These are phyloP conservation scores for Crenuchus spilurus DNA, from an alignment of 2,797 vertebrate genomes.

Conservation along the genomic window DNA sequence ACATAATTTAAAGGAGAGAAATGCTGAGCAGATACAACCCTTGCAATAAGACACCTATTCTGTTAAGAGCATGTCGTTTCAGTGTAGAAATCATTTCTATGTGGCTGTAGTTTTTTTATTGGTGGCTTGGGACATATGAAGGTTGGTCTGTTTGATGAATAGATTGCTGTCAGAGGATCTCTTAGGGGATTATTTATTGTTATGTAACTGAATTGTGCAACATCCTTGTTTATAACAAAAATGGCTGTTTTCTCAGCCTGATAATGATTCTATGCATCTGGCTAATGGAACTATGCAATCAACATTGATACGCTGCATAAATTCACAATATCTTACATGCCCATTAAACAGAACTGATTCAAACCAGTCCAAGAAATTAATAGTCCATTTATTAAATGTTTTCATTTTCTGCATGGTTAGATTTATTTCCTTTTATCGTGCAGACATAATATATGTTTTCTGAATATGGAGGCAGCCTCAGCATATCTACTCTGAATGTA, in stretches of 20 bases:
- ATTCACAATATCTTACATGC: not conserved
- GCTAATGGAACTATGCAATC: not conserved
- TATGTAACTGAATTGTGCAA: not conserved
- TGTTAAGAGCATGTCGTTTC: not conserved
- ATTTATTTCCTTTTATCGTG: too few relatives aligned
- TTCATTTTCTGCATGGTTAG: too few relatives aligned
- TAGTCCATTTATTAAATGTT: not conserved
- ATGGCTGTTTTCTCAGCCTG: too few relatives aligned
- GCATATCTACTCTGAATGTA: too few relatives aligned
- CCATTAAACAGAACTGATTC: not conserved
- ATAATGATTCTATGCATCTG: not conserved
- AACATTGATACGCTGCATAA: not conserved
- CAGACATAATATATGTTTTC: too few relatives aligned
- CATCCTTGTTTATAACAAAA: not conserved
- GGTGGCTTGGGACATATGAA: not conserved
- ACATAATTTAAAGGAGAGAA: not conserved
- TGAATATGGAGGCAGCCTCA: too few relatives aligned
- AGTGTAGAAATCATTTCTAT: too few relatives aligned
- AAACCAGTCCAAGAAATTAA: not conserved
- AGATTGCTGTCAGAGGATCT: not conserved
- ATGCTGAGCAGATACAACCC: not conserved
- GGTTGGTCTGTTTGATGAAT: not conserved
- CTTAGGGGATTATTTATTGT: not conserved
- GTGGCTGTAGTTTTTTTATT: not conserved
- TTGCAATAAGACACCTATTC: not conserved